Evolutionary conservation across 2,888 invertebrate genomes (phyloP), one percentile per base, ranked within the genome.

Genomic region (Oscheius sp.): DNA sequence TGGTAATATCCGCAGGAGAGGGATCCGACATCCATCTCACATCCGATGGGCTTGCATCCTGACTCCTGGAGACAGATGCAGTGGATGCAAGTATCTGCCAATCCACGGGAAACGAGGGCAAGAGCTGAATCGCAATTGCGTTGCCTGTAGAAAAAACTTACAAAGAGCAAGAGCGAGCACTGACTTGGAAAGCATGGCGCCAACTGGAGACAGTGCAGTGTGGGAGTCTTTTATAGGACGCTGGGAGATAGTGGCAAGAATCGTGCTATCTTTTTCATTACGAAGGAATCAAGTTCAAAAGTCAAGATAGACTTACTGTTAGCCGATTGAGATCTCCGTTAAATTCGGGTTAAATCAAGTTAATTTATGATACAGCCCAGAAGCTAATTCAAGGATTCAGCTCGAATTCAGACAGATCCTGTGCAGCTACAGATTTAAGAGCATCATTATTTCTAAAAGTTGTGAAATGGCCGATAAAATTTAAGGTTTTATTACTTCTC

Each of bases 1-100:
- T 69, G 82, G 68, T 77, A 82, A 71, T 82, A 82, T 64, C 83
- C 83, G 61, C 83, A 83, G 39, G 80, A 80, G 20, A 83, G 78
- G 23, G 80, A 80, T 71, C 82, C 82, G 23, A 82, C 80, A 61
- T 83, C 83, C 79, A 77, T 76, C 34, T 75, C 66, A 67, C 83
- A 83, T 50, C 82, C 83, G 52, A 82, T 76, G 37, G 82, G 72
- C 69, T 79, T 76, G 52, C 82, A 82, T 69, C 80, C 79, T 2
- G 81, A 81, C 50, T 82, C 82, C 37, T 73, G 73, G 63, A 74
- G 58, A 72, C 82, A 82, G 67, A 82, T 82, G 73, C 81, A 80
- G 66, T 73, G 68, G 27, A 76, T 63, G 61, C 81, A 81, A 17
- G 63, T 64, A 55, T 73, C 76, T 27, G 77, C 65, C 8, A 37